Evolutionary conservation across 2,113 vertebrate genomes (phyloP).

Genomic region (Solea senegalensis): DNA sequence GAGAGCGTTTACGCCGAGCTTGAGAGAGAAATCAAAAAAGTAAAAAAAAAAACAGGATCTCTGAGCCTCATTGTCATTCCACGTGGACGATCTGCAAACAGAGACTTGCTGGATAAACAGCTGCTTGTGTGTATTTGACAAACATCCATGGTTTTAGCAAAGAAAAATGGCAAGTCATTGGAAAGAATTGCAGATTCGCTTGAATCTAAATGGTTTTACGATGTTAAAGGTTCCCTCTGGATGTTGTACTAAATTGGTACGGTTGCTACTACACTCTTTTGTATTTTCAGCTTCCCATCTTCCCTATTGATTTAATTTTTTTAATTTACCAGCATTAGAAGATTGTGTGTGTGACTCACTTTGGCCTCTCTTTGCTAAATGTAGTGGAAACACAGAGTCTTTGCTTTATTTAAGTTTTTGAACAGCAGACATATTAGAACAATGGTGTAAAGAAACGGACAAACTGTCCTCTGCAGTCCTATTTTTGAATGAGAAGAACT

Average conservation of each 20-base stretch:
- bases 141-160: conserved; percentile 10
- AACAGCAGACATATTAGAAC: no score
- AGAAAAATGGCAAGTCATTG: background rate
- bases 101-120: background rate
- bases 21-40: background rate
- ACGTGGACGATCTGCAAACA: conserved; percentile 5
- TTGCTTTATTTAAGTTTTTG: no score
- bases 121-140: background rate
- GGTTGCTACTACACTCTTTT: no score
- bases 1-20: background rate
- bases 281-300: no score
- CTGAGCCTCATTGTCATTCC: conserved; percentile 15
- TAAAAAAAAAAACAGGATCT: background rate
- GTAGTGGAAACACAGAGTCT: no score
- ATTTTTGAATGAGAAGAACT: no score
- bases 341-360: no score
- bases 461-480: no score
- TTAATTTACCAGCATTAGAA: no score
- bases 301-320: no score
- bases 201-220: background rate
- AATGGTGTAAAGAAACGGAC: no score
- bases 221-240: background rate
- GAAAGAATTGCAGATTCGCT: background rate
- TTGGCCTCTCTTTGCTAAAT: no score
- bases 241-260: background rate